A percentile compares a stretch with the other conserved stretches of the same genome.
phyloP scores from a whole-genome alignment of 2,797 vertebrate genomes.

The Staurois parvus region DNA sequence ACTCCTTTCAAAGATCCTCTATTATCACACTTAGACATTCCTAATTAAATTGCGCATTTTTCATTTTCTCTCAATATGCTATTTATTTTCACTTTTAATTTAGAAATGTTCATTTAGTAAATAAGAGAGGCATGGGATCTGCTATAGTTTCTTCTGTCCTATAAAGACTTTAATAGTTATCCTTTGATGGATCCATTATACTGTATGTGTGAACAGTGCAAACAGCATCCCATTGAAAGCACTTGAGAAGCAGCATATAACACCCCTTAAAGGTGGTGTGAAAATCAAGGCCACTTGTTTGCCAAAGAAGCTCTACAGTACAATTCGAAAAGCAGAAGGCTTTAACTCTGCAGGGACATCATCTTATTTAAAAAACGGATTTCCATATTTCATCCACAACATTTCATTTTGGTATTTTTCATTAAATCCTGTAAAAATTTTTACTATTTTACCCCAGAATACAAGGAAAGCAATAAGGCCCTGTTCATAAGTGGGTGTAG shows the following conservation, averaged over 20 bases:
- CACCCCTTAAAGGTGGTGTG: not conserved
- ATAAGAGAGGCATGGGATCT: not conserved
- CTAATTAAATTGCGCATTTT: not conserved
- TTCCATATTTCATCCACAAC: too few species aligned
- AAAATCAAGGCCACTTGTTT: not conserved
- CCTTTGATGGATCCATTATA: not conserved
- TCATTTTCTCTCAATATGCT: not conserved
- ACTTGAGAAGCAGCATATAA: not conserved
- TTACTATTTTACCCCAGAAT: too few species aligned
- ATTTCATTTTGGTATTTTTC: too few species aligned
- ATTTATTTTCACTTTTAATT: not conserved
- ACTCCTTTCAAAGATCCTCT: not conserved
- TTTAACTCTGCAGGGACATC: not conserved
- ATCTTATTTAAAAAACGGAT: not conserved
- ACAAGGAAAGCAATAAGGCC: too few species aligned
- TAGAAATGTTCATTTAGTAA: not conserved
- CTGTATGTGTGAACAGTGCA: not conserved
- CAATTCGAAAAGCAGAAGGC: not conserved
- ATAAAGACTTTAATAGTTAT: not conserved
- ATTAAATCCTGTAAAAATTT: too few species aligned
- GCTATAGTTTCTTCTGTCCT: not conserved
- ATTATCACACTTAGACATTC: too few species aligned
- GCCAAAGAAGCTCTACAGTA: not conserved
- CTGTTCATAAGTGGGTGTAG: too few species aligned
- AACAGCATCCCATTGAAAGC: not conserved